Base-by-base conservation (phyloP, 2,113 vertebrate genomes). In the Dicerorhinus sumatrensis region DNA sequence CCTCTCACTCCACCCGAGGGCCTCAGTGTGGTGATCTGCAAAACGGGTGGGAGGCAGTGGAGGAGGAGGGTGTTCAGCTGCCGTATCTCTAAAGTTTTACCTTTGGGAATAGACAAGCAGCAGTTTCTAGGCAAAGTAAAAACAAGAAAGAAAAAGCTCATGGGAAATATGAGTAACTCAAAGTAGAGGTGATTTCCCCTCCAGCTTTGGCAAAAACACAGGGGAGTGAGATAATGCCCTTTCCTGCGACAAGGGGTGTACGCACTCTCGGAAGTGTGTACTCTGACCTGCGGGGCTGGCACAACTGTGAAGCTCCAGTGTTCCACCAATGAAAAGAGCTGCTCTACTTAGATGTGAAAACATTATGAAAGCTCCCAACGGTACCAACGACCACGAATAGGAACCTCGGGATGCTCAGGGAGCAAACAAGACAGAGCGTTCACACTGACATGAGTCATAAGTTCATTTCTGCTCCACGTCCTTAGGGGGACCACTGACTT, bases 231-330 rank as follows among this genome's bases (percentile, higher is more conserved):
- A 33, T 1, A 36, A 16, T 0, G 51, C 6, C 63, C 29, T n/a
- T 70, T 56, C 58, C 73, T 20, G 2, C 27, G 56, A 33, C 54
- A 36, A 29, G 56, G 65, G 54, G 20, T 2, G 2, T 0, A 33
- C 48, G 29, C 13, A 0, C 25, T 72, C 17, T 12, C 84, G 1
- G 2, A 76, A 46, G 67, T 4, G 20, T 17, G 63, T 36, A 23
- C 80, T 10, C 0, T 25, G 86, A 21, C 1, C 0, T 7, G 21
- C 0, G 48, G 51, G 27, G 23, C 8, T 0, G 2, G 18, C 1
- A 4, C 4, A 4, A 13, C n/a, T 0, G 1, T 1, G 42, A 63
- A 27, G 75, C 14, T 25, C 25, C n/a, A 1, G 23, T 1, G 6
- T 12, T 14, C 72, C n/a, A 54, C 21, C n/a, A 25, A 36, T 0